Evolutionary conservation across 2,113 vertebrate genomes (phyloP).

Genomic region (Rhombomys opimus): DNA sequence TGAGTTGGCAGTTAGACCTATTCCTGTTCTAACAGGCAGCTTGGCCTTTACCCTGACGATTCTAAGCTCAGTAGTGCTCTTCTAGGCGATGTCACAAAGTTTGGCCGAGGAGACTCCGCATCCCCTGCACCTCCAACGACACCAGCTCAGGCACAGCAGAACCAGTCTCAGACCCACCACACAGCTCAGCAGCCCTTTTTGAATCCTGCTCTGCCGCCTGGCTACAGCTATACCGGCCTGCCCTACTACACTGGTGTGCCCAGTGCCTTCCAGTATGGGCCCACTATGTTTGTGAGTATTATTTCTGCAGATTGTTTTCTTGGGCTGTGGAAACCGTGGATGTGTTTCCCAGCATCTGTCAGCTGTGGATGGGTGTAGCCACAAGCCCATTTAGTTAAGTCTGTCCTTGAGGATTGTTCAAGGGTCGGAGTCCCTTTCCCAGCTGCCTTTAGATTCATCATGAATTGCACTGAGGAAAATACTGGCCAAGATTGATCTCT

Average conservation of each 20-base stretch:
- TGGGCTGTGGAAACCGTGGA: background rate
- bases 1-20: background rate
- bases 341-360: background rate
- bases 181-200: constrained; percentile 95
- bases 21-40: background rate
- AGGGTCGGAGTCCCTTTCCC: background rate
- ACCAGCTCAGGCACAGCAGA: constrained; percentile 92
- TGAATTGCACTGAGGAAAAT: background rate
- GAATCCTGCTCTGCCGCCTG: constrained; percentile 93
- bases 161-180: constrained; percentile 92
- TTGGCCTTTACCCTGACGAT: background rate
- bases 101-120: constrained; percentile 95
- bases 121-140: constrained; percentile 95
- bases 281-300: constrained; percentile 94
- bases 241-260: constrained; percentile 97
- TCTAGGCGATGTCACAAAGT: constrained; percentile 96
- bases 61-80: background rate
- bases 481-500: background rate
- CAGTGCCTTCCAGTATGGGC: constrained; percentile 97
- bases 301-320: background rate
- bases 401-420: background rate
- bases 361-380: background rate
- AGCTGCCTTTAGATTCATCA: background rate
- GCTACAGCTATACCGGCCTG: constrained; percentile 97
- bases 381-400: background rate